Evolutionary conservation across 2,888 invertebrate species (phyloP), one percentile per base, ranked within the genome.

Genomic region (Caenorhabditis plicata): DNA sequence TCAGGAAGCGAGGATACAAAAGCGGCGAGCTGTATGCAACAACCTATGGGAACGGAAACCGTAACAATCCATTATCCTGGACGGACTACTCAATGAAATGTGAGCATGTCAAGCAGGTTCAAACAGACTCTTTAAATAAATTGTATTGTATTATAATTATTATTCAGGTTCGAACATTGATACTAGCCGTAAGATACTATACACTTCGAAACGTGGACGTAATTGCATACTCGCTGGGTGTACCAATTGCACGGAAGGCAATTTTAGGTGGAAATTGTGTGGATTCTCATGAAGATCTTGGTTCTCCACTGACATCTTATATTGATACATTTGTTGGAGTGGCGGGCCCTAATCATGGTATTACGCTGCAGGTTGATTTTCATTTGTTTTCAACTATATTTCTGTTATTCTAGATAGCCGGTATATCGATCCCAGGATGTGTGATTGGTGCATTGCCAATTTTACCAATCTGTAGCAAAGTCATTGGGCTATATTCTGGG

Each of bases 331-430:
- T 66, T 54, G 65, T 78, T 19, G 78, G 77, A 2, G 64, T 78
- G 4, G 78, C 78, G 8, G 78, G 78, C 2, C 78, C 78, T 8
- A 78, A 78, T 35, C 78, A 78, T 47, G 78, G 78, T 7, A 74
- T 78, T 22, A 45, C 73, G 3, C 55, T 69, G 4, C 48, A 55
- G 35, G 55, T 55, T 15, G 8, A 2, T 22, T 17, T 27, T 23
- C 31, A 29, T 20, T 20, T 2, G 19, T n/a, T 4, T 25, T 8
- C 27, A n/a, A 15, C 7, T 11, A 8, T 4, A 45, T 25, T 13
- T 3, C n/a, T 15, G 15, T n/a, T 19, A 9, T 33, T 32, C 17
- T 26, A 66, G 54, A 32, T 66, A 13, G 46, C 43, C 8, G 65
- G 65, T 4, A 23, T 66, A 2, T 48, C 65, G 1, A 32, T 66